Percentiles rank a stretch among this genome's conserved stretches.
These are phyloP conservation scores for Orchesella flavescens DNA, from an alignment of 2,888 invertebrate species.

Conservation along the genomic window DNA sequence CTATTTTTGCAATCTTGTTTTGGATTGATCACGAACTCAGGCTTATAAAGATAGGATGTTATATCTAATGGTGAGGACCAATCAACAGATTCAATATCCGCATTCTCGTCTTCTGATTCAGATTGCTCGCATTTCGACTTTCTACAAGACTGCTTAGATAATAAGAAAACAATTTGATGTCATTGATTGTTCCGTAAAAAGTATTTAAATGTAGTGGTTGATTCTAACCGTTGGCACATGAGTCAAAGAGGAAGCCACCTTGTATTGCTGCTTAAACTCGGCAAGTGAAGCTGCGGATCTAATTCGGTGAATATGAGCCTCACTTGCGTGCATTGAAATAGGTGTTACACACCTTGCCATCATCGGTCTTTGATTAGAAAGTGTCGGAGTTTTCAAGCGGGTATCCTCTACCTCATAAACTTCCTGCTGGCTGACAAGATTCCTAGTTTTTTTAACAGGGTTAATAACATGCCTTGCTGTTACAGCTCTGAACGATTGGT, in stretches of 20 bases:
- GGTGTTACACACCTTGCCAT: neutral
- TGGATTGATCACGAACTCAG: conserved; percentile 6
- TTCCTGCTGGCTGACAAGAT: no score
- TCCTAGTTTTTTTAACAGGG: no score
- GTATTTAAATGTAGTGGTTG: neutral
- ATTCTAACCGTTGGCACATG: neutral
- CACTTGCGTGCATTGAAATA: neutral
- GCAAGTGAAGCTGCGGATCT: neutral
- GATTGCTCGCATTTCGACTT: neutral
- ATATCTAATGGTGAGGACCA: conserved; percentile 22
- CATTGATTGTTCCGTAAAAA: neutral
- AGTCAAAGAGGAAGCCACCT: neutral
- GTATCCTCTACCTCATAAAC: no score
- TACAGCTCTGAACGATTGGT: no score
- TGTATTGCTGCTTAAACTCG: conserved; percentile 10
- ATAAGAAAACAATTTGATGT: neutral
- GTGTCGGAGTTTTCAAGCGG: no score
- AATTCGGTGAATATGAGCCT: conserved; percentile 25
- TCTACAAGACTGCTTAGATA: neutral
- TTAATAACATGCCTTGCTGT: no score
- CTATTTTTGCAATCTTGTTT: neutral
- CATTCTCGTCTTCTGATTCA: neutral
- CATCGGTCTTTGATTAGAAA: no score
- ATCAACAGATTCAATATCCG: conserved; percentile 19
- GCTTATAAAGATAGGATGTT: conserved; percentile 18